Evolutionary conservation across 2,888 invertebrate species (phyloP), one percentile per base, ranked within the genome.

Genomic region (Callyntrura sp.): DNA sequence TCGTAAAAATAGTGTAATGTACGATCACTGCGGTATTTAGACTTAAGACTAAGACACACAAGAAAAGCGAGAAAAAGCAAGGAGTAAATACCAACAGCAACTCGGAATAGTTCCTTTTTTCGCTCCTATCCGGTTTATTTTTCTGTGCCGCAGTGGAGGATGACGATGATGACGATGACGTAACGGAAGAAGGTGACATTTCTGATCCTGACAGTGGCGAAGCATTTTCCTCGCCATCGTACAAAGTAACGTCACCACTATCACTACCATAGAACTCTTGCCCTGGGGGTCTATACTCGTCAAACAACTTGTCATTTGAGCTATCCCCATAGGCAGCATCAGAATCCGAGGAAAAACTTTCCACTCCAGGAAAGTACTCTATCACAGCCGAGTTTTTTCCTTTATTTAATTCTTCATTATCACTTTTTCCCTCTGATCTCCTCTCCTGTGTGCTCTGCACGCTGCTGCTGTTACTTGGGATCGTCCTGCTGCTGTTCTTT

Each of bases 121-220:
- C 62, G 83, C 83, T 88, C 88, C 94, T 95, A 92, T 95, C 94
- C 2, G 92, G 92, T 51, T 92, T 91, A 35, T 62, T 91, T 76
- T 57, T 83, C 28, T 86, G 83, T 20, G 45, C 48, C 20, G 45
- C 9, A 43, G 9, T 68, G 9, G 81, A 43, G 12, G 73, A 20
- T 35, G 88, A 43, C 17, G 73, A 20, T 35, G 88, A 68, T n/a
- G 85, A 48, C 68, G 76, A 25, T 76, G 86, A 83, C 20, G 55
- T 4, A 35, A 6, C 14, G 51, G 90, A 48, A 8, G 55, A 68
- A 25, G 90, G 82, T 43, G 81, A 85, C 48, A 51, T 25, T 43
- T 76, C 60, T 20, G 88, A 86, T 20, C 43, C 85, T 45, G 87
- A 87, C 20, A 87, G 51, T n/a, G 82, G 90, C 12, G 87, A 76